Conservation (phyloP, 2,797 vertebrate genomes). For the Gymnothorax javanicus region DNA sequence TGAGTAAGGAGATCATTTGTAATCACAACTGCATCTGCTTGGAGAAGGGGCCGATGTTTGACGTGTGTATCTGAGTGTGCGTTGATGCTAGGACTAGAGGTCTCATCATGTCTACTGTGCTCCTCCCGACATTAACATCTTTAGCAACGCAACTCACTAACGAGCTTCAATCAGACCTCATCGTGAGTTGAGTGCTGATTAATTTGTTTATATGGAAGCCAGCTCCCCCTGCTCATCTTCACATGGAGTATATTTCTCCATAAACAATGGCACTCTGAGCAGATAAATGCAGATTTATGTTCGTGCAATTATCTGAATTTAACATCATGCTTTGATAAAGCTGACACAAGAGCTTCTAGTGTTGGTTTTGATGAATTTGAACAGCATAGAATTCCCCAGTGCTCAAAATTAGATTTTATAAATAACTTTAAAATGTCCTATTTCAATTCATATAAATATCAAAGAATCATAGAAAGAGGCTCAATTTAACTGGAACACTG, state of each 20-base stretch:
- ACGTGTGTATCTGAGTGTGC: neutral
- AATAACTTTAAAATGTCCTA: neutral
- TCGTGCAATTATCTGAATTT: neutral
- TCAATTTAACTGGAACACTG: neutral
- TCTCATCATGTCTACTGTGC: constrained; percentile 13
- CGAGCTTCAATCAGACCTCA: constrained; percentile 17
- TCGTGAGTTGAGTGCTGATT: constrained; percentile 6
- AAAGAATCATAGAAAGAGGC: neutral
- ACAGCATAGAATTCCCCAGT: too few species aligned
- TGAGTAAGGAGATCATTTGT: neutral
- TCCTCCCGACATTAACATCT: constrained; percentile 16
- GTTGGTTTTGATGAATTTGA: neutral
- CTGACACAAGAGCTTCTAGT: neutral
- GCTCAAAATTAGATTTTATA: too few species aligned
- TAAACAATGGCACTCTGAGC: neutral
- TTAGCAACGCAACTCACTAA: constrained; percentile 1
- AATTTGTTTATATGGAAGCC: constrained; percentile 1
- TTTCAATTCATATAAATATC: neutral
- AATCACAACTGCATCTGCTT: constrained; percentile 6
- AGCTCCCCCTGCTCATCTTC: neutral
- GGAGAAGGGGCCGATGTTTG: constrained; percentile 2
- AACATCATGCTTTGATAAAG: neutral
- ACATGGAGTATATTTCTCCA: neutral
- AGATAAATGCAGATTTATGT: neutral
- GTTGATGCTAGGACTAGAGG: neutral